phyloP scores from a whole-genome alignment of 1,140 invertebrate genomes.

The Metopolophium dirhodum region DNA sequence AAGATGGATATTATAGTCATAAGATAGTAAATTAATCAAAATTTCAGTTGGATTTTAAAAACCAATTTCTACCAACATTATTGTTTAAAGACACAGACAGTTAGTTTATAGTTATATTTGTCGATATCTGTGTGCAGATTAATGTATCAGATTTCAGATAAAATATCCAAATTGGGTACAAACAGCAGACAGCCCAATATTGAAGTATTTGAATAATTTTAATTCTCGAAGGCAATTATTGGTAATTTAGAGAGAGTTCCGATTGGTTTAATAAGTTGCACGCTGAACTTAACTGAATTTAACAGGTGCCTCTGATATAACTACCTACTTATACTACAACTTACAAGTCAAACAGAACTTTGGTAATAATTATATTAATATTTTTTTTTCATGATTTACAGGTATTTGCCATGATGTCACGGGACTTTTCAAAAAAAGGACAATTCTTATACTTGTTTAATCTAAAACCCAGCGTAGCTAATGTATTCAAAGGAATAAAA shows the following conservation, averaged over 20 bases:
- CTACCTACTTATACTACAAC: not conserved
- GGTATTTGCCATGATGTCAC: slow-evolving; percentile 64
- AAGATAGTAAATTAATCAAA: not conserved
- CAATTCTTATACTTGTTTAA: slow-evolving; percentile 81
- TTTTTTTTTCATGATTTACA: slow-evolving; percentile 41
- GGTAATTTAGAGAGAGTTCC: not conserved
- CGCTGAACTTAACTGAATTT: not conserved
- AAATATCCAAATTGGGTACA: not conserved
- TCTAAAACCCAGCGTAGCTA: slow-evolving; percentile 78
- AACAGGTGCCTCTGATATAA: not conserved
- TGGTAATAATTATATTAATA: not conserved
- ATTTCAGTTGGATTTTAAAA: not conserved
- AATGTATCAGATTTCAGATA: not conserved
- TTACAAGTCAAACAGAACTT: not conserved
- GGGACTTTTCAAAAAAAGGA: slow-evolving; percentile 74
- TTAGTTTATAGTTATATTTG: no score
- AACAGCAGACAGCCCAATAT: not conserved
- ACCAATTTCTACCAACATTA: not conserved
- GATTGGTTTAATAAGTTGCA: not conserved
- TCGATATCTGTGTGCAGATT: no score
- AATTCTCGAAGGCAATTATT: no score
- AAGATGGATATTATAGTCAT: not conserved
- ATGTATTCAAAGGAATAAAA: slow-evolving; percentile 78
- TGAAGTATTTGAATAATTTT: not conserved
- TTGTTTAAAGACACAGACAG: not conserved